Conservation (phyloP, 2,888 invertebrate genomes). For the Ditylenchus weischeri region DNA sequence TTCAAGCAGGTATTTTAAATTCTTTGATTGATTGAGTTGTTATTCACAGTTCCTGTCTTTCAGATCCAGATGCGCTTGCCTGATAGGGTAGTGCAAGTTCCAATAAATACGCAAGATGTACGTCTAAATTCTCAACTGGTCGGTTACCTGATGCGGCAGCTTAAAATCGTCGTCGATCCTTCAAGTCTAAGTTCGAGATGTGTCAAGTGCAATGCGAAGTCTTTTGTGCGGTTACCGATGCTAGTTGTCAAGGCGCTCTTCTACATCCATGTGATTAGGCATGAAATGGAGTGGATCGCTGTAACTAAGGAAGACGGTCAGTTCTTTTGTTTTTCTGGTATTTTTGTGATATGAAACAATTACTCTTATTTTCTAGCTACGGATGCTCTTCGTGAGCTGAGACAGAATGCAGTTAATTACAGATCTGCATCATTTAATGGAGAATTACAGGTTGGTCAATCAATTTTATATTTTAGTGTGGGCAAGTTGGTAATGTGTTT, state of each 20-base stretch:
- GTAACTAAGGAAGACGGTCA: not conserved
- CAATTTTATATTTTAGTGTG: too few relatives aligned
- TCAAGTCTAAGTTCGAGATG: slow-evolving; percentile 21
- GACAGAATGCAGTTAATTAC: too few relatives aligned
- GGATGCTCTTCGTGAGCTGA: too few relatives aligned
- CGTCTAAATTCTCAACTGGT: slow-evolving; percentile 21
- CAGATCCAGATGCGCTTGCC: not conserved
- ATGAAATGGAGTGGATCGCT: not conserved
- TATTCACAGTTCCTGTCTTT: slow-evolving; percentile 7
- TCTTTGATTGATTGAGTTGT: not conserved
- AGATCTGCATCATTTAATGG: too few relatives aligned
- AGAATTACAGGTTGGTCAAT: too few relatives aligned
- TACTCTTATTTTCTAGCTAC: too few relatives aligned
- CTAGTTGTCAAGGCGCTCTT: not conserved
- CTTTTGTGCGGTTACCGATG: not conserved
- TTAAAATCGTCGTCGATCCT: slow-evolving; percentile 19
- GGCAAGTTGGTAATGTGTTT: too few relatives aligned
- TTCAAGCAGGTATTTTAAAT: slow-evolving; percentile 17
- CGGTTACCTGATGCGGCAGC: slow-evolving; percentile 18
- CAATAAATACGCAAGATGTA: slow-evolving; percentile 19
- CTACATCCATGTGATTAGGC: not conserved
- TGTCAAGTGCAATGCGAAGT: slow-evolving; percentile 9
- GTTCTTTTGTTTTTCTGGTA: not conserved
- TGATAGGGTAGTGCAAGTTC: slow-evolving; percentile 13
- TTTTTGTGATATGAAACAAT: too few relatives aligned